Percentiles rank a stretch among this genome's conserved stretches.
phyloP scores from a whole-genome alignment of 1,140 invertebrate genomes.

The Atta cephalotes region DNA sequence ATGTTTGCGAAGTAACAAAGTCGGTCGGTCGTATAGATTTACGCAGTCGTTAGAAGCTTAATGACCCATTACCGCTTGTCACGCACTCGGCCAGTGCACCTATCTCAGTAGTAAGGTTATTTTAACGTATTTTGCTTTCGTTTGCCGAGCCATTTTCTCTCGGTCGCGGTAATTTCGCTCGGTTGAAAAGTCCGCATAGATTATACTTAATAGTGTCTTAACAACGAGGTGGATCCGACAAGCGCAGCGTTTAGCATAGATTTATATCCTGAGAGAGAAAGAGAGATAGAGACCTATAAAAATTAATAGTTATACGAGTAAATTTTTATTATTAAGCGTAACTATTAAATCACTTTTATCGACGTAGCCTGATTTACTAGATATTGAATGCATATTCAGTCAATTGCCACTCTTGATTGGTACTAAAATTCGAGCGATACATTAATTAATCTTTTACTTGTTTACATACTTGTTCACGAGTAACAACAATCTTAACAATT shows the following conservation, averaged over 20 bases:
- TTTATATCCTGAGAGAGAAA: constrained; percentile 23
- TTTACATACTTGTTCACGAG: not conserved
- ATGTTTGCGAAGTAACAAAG: constrained; percentile 55
- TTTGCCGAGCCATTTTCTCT: constrained; percentile 38
- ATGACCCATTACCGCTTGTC: constrained; percentile 63
- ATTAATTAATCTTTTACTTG: constrained; percentile 12
- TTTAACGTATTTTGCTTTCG: constrained; percentile 48
- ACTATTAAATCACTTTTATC: constrained; percentile 41
- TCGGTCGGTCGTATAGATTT: constrained; percentile 56
- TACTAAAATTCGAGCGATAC: constrained; percentile 18
- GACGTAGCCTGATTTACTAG: constrained; percentile 14
- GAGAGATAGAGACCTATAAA: not conserved
- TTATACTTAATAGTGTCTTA: constrained; percentile 21
- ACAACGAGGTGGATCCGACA: not conserved
- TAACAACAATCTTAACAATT: not conserved
- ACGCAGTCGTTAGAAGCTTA: constrained; percentile 59
- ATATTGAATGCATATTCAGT: constrained; percentile 18
- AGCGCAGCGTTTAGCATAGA: not conserved
- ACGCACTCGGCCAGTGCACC: constrained; percentile 9
- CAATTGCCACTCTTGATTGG: constrained; percentile 35
- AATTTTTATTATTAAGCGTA: constrained; percentile 7
- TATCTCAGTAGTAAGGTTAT: constrained; percentile 19
- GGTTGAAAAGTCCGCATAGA: constrained; percentile 28
- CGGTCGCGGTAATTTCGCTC: constrained; percentile 37
- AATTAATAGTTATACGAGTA: not conserved